These are phyloP conservation scores for Tuberolachnus salignus DNA, from an alignment of 2,888 invertebrate genomes.

Conservation along the genomic window DNA sequence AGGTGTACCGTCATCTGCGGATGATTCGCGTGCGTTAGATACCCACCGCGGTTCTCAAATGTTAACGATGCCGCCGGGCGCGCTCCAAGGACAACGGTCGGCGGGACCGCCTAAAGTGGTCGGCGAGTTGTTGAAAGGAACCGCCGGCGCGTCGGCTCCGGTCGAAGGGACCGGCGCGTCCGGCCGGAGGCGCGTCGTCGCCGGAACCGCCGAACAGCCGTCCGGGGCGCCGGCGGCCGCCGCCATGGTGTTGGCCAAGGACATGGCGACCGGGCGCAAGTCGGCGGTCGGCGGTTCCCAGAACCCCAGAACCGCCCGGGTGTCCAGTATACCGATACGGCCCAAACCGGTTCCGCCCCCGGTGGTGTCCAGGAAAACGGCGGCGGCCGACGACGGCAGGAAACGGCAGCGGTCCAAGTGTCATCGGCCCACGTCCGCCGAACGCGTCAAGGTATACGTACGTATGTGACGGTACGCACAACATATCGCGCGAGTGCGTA, in stretches of 20 bases:
- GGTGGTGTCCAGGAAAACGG: constrained; percentile 19
- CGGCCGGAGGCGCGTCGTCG: constrained; percentile 8
- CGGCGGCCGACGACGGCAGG: constrained; percentile 4
- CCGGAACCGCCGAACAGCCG: not conserved
- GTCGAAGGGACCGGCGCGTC: not conserved
- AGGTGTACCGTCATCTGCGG: not conserved
- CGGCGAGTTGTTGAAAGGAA: constrained; percentile 36
- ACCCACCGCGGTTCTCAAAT: not conserved
- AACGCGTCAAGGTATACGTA: constrained; percentile 43
- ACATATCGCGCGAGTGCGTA: not conserved
- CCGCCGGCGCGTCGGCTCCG: not conserved
- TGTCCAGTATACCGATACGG: constrained; percentile 33
- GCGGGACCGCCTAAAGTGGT: constrained; percentile 49
- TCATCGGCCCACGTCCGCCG: constrained; percentile 48
- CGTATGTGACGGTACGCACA: not conserved
- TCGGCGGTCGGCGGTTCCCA: not conserved
- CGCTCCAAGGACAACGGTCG: constrained; percentile 3
- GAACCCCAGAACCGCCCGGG: constrained; percentile 22
- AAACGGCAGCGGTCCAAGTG: constrained; percentile 9
- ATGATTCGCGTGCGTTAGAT: not conserved
- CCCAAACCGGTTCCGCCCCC: constrained; percentile 54
- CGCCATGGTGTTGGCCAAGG: constrained; percentile 52
- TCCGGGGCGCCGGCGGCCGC: constrained; percentile 32
- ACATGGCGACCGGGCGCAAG: constrained; percentile 49
- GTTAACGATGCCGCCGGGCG: constrained; percentile 43